Evolutionary conservation across 2,113 vertebrate genomes (phyloP), one percentile per base, ranked within the genome.

Genomic region (Guaruba guarouba): DNA sequence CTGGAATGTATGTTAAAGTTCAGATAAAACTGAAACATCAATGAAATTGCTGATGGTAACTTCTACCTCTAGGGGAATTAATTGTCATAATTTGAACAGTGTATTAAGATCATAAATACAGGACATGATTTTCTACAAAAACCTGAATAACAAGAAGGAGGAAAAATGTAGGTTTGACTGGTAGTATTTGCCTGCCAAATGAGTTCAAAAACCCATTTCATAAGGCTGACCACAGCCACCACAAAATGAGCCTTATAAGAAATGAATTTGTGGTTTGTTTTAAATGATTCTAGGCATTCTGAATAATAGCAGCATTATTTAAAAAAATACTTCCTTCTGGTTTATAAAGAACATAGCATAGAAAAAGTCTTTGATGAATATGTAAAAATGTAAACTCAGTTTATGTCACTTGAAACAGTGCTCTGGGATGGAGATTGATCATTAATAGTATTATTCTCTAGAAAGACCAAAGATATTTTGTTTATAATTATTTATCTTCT

Each of bases 131-230:
- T 88, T 76, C 28, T 66, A 37, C 5, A 27, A 16, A 49, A 68
- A 39, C 0, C 0, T 44, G 13, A 71, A 35, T 55, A 70, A 52
- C 6, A 48, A 4, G 17, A 80, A 76, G 35, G 27, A 57, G 10
- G 4, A 64, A 71, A 44, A 68, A 68, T 31, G 4, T 2, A 68
- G 9, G 1, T 52, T 85, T 71, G 24, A 41, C 7, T 4, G 27
- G 10, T 13, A 81, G n/a, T 10, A 10, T 54, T n/a, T n/a, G 33
- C 57, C 57, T 59, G 33, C 22, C 33, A 59, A 59, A 23, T 23
- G 20, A n/a, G 33, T 23, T 59, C 57, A 59, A 59, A 59, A 73
- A 44, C 7, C 39, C 2, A 16, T 76, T 81, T 82, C 12, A 19
- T 17, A 64, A n/a, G 22, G 23, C 39, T 70, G 24, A 57, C 13